phyloP scores from a whole-genome alignment of 1,140 invertebrate genomes.

The Drosophila sulfurigaster region DNA sequence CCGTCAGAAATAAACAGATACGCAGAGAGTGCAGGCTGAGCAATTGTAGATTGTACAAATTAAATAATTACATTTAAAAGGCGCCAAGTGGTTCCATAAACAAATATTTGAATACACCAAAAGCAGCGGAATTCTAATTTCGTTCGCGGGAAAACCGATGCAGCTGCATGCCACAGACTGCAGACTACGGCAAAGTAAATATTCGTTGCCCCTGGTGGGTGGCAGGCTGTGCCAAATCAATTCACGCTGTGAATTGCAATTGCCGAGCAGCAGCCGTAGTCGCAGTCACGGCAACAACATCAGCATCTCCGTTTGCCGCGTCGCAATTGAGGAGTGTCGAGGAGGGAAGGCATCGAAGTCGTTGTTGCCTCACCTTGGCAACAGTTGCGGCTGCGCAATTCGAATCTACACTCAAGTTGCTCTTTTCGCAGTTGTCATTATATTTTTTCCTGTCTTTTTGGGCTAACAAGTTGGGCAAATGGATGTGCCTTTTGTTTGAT shows the following conservation, averaged over 20 bases:
- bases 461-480: slow-evolving; percentile 46
- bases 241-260: slow-evolving; percentile 67
- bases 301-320: slow-evolving; percentile 1
- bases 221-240: slow-evolving; percentile 68
- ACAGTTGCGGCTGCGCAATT: slow-evolving; percentile 74
- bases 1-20: slow-evolving; percentile 54
- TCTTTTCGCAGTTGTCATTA: slow-evolving; percentile 60
- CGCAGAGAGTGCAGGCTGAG: slow-evolving; percentile 2
- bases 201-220: slow-evolving; percentile 41
- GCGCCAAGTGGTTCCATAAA: slow-evolving; percentile 84
- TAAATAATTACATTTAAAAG: slow-evolving; percentile 79
- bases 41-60: no score
- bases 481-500: slow-evolving; percentile 59
- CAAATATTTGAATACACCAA: slow-evolving; percentile 71
- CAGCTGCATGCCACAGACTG: slow-evolving; percentile 30
- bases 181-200: slow-evolving; percentile 57
- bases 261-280: neutral
- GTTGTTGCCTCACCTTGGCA: slow-evolving; percentile 8
- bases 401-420: slow-evolving; percentile 29
- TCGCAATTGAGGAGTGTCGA: slow-evolving; percentile 30
- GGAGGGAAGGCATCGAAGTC: neutral
- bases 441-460: slow-evolving; percentile 17
- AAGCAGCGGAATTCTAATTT: slow-evolving; percentile 35
- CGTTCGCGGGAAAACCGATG: slow-evolving; percentile 12
- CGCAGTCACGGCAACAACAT: neutral